Percentiles rank a stretch among this genome's conserved stretches.
Evolutionary conservation across 1,140 invertebrate genomes (phyloP).

Genomic region (Oncopeltus fasciatus): DNA sequence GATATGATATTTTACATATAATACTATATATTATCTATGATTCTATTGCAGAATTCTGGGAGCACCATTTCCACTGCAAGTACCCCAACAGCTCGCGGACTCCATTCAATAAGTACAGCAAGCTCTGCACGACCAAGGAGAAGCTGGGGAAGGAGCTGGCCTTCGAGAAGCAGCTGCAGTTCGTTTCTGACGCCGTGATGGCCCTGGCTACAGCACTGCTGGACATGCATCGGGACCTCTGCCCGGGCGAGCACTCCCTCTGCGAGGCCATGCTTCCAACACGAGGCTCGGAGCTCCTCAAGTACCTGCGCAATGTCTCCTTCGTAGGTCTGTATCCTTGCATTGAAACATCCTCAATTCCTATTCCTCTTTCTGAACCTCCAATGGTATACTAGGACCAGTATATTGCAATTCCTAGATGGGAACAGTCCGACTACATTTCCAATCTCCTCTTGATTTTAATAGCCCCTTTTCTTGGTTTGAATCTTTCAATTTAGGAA

Average conservation of each 20-base stretch:
- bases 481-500: too few species aligned
- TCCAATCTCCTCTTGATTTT: too few species aligned
- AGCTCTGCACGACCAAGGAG: conserved; percentile 53
- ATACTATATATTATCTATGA: too few species aligned
- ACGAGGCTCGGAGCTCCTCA: conserved; percentile 66
- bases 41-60: conserved; percentile 73
- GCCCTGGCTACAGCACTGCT: conserved; percentile 72
- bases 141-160: conserved; percentile 58
- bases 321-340: too few species aligned
- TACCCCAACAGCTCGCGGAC: conserved; percentile 62
- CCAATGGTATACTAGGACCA: too few species aligned
- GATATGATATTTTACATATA: too few species aligned
- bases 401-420: too few species aligned
- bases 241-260: conserved; percentile 43
- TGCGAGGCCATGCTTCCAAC: conserved; percentile 79
- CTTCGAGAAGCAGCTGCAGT: conserved; percentile 81
- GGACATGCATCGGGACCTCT: conserved; percentile 70
- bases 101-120: conserved; percentile 65
- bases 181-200: conserved; percentile 86
- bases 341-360: too few species aligned
- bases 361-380: too few species aligned
- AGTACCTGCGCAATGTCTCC: conserved; percentile 66
- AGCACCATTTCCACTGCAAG: conserved; percentile 73
- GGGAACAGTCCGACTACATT: too few species aligned
- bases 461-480: too few species aligned